Evolutionary conservation across 2,113 vertebrate genomes (phyloP).

Genomic region (Potamarius usumacintae): DNA sequence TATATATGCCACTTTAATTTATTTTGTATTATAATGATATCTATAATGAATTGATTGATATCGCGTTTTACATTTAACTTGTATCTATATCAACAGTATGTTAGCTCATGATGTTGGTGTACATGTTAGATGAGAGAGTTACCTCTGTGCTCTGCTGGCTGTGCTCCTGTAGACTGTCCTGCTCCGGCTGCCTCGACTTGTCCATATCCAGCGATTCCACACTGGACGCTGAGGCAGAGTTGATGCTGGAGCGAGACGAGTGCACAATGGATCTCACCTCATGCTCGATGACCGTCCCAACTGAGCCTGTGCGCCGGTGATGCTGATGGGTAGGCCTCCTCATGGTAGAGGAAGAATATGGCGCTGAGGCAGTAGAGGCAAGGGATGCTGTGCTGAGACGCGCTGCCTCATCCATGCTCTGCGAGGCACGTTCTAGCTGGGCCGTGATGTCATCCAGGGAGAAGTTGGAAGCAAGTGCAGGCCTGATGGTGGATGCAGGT

Average conservation of each 20-base stretch:
- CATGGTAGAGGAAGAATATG: constrained; percentile 64
- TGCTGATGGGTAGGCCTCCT: constrained; percentile 74
- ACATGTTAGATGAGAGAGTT: constrained; percentile 41
- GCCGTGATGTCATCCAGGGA: constrained; percentile 97
- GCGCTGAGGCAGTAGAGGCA: constrained; percentile 66
- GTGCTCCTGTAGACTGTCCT: constrained; percentile 76
- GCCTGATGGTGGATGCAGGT: constrained; percentile 70
- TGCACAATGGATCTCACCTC: constrained; percentile 84
- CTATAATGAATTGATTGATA: too few relatives aligned
- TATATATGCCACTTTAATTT: too few relatives aligned
- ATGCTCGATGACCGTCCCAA: constrained; percentile 93
- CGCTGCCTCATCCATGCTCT: constrained; percentile 96
- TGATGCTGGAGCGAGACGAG: constrained; percentile 88
- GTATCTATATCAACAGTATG: neutral
- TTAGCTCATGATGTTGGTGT: neutral
- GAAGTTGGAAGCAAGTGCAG: constrained; percentile 82
- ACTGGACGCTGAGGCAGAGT: constrained; percentile 85
- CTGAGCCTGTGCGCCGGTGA: constrained; percentile 90
- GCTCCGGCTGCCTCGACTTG: constrained; percentile 77
- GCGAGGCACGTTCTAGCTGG: constrained; percentile 93
- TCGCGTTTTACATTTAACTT: neutral
- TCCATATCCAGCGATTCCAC: constrained; percentile 96
- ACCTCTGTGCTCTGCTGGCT: constrained; percentile 84
- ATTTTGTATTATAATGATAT: too few relatives aligned
- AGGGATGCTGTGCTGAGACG: constrained; percentile 78